Evolutionary conservation across 2,888 invertebrate species (phyloP), one percentile per base, ranked within the genome.

Genomic region (Cryptus armator): DNA sequence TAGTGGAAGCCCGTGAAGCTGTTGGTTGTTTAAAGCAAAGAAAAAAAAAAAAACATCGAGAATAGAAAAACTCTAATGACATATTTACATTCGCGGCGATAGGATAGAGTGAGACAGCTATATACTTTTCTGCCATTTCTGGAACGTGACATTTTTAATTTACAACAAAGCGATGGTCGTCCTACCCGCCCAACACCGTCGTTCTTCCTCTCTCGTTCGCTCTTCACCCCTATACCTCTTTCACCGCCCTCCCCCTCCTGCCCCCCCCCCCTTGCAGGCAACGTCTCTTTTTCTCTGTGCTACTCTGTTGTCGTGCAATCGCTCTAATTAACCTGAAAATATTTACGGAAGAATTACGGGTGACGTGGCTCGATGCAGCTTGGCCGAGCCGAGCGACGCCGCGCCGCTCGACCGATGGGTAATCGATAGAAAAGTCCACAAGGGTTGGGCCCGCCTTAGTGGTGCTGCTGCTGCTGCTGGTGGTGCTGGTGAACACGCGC

Each of bases 401-500:
- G 79, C 79, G 71, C 64, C 79, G 67, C 72, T 90, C 91, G 90
- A 90, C 90, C 91, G 91, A 93, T 93, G 91, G 90, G 89, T 92
- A 93, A 93, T 93, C 93, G 92, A 93, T 93, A 92, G 91, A 93
- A 93, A 92, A 93, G 93, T 92, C 92, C 91, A 92, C 92, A 93
- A 93, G 92, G 93, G 93, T 90, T 92, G 91, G 93, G 92, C 91
- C 59, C 89, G 89, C 91, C 91, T 92, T 92, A 90, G 89, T 80
- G 62, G 56, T 70, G 70, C 53, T 77, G 67, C 62, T 48, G 75
- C 53, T 74, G 74, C 48, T 77, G 48, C 74, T 70, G 62, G 29
- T 56, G 79, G 59, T 80, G 75, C 37, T 9, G 37, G 37, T 37
- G 37, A 37, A 37, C 75, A 84, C 74, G 75, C 84, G 80, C 80